phyloP scores from a whole-genome alignment of 2,888 invertebrate genomes.

The Frankliniella intonsa region DNA sequence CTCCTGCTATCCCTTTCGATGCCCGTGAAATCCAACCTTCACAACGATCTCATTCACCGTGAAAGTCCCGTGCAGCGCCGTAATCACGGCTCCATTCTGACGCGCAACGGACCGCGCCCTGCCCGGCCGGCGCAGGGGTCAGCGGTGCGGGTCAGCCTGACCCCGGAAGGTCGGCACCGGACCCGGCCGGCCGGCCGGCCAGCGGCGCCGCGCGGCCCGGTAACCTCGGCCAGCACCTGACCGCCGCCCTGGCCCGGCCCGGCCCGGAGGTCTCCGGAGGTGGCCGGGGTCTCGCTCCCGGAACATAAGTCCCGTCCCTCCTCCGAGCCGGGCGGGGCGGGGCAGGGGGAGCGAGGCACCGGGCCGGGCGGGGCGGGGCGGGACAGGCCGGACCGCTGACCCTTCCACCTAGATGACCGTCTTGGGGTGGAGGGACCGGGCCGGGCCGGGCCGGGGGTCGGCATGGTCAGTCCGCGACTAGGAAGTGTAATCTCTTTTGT shows the following conservation, averaged over 20 bases:
- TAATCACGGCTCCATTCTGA: not conserved
- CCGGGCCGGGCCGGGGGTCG: not conserved
- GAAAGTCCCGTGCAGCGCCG: not conserved
- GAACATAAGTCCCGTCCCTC: too few relatives aligned
- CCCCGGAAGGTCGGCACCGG: constrained; percentile 16
- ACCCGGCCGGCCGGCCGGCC: not conserved
- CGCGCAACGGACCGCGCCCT: not conserved
- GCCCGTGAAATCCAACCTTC: constrained; percentile 10
- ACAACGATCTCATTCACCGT: constrained; percentile 23
- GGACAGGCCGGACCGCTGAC: not conserved
- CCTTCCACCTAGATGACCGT: not conserved
- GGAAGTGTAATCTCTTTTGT: not conserved
- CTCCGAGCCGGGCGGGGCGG: not conserved
- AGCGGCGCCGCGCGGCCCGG: not conserved
- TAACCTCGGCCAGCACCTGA: too few relatives aligned
- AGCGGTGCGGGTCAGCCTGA: not conserved
- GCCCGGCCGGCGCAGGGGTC: not conserved
- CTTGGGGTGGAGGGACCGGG: not conserved
- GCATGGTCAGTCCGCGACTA: constrained; percentile 6
- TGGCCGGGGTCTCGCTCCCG: too few relatives aligned
- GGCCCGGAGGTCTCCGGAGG: too few relatives aligned
- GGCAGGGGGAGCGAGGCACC: not conserved
- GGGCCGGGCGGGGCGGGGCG: not conserved
- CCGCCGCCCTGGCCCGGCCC: too few relatives aligned
- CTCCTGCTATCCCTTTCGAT: not conserved